Conservation (phyloP, 2,888 invertebrate genomes). For the Salpingus planirostris region DNA sequence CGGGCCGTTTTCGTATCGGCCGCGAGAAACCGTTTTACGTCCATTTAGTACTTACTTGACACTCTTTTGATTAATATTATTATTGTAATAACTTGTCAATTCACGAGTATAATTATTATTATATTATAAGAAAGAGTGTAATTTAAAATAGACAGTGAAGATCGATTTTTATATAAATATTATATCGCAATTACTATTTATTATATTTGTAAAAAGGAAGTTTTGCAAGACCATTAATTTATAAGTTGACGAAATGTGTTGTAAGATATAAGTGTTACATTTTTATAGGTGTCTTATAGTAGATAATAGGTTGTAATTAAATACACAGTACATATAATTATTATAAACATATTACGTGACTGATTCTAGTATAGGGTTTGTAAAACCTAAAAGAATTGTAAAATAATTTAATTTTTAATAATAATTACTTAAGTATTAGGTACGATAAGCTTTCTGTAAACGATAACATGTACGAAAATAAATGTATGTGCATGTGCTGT, state of each 20-base stretch:
- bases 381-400: slow-evolving; percentile 29
- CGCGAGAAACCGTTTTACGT: slow-evolving; percentile 27
- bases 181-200: slow-evolving; percentile 23
- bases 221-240: slow-evolving; percentile 26
- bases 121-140: slow-evolving; percentile 13
- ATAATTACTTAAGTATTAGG: slow-evolving; percentile 16
- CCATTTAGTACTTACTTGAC: slow-evolving; percentile 34
- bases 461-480: slow-evolving; percentile 39
- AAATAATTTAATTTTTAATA: slow-evolving; percentile 33
- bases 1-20: slow-evolving; percentile 4
- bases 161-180: slow-evolving; percentile 28
- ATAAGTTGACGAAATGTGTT: slow-evolving; percentile 28
- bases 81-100: too few species aligned
- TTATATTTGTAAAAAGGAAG: slow-evolving; percentile 32
- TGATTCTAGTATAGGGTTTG: slow-evolving; percentile 31
- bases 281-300: slow-evolving; percentile 37
- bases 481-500: slow-evolving; percentile 45
- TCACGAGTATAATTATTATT: slow-evolving; percentile 4
- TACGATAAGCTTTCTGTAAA: slow-evolving; percentile 34
- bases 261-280: slow-evolving; percentile 39
- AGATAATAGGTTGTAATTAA: slow-evolving; percentile 24
- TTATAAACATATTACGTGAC: slow-evolving; percentile 25
- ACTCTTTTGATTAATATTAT: slow-evolving; percentile 15
- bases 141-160: slow-evolving; percentile 17
- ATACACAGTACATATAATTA: slow-evolving; percentile 5